Evolutionary conservation across 2,113 vertebrate species (phyloP), one percentile per base, ranked within the genome.

Genomic region (Melanostigma gelatinosum): DNA sequence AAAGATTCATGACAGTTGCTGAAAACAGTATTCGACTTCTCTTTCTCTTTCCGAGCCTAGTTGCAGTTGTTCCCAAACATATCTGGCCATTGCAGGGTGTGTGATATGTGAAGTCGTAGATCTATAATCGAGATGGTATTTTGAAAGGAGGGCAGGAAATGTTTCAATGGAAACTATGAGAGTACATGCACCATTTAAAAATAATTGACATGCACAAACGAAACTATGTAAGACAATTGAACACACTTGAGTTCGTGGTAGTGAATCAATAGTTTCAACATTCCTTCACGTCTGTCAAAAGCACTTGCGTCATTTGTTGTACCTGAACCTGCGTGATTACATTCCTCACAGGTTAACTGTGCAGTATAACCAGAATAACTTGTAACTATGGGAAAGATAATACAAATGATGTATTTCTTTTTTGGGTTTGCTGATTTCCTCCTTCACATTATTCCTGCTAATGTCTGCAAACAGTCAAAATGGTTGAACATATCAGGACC

Each of bases 251-350:
- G 6, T 65, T 64, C 52, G 2, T 75, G 60, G 52, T 46, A 27
- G 64, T n/a, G 64, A 77, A 82, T 73, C 46, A 79, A 48, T 74
- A 44, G 76, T 32, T 72, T 15, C 67, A 79, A 79, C 85, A 82
- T 90, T 87, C 77, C 75, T 82, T 57, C 36, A 2, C 10, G 55
- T 48, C 65, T 57, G 18, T 85, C 52, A 71, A 4, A 72, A 65
- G 77, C 69, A 82, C 75, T 32, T 52, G 22, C 81, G 67, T 54
- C 60, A 38, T 74, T 58, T 68, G 80, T 79, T 77, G 27, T 77
- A 77, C 86, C 81, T 83, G 29, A 52, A 86, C 81, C 81, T 77
- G 88, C 20, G 27, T 27, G 82, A 77, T 89, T 57, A 32, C 85
- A 90, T 90, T 86, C 88, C 72, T 77, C 46, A 20, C 79, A 85